Percentiles rank a stretch among this genome's conserved stretches.
Evolutionary conservation across 30 jellyfish, hydroid and myxozoan species (phyloP).

Genomic region (Catostylus mosaicus): DNA sequence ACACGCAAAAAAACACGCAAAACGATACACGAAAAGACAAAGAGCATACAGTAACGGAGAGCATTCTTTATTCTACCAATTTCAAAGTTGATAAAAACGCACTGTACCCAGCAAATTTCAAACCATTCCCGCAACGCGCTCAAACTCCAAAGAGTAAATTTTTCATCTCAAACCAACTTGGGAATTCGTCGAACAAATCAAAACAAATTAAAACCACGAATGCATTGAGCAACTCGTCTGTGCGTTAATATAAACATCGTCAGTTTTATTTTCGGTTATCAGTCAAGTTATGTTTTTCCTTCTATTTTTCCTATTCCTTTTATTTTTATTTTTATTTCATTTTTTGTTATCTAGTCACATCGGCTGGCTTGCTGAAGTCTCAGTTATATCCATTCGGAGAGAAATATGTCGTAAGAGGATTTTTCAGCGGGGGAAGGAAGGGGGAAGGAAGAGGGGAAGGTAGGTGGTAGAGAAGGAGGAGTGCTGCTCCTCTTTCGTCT

Average conservation of each 20-base stretch:
- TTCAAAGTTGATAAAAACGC: constrained; percentile 76
- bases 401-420: too few relatives aligned
- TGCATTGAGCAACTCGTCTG: not conserved
- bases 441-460: too few relatives aligned
- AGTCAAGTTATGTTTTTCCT: too few relatives aligned
- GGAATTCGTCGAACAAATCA: constrained; percentile 8
- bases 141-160: constrained; percentile 53
- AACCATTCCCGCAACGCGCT: constrained; percentile 87
- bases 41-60: not conserved
- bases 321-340: too few relatives aligned
- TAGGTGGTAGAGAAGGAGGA: too few relatives aligned
- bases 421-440: too few relatives aligned
- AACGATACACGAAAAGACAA: not conserved
- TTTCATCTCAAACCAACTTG: constrained; percentile 31
- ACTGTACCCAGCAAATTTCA: constrained; percentile 81
- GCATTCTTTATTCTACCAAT: constrained; percentile 34
- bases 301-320: too few relatives aligned
- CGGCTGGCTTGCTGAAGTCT: too few relatives aligned
- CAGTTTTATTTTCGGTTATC: too few relatives aligned
- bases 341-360: too few relatives aligned
- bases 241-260: not conserved
- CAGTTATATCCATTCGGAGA: too few relatives aligned
- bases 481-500: too few relatives aligned
- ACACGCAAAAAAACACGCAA: not conserved
- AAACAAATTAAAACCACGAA: not conserved